phyloP scores from a whole-genome alignment of 1,140 invertebrate species.

The Drosophila orena region DNA sequence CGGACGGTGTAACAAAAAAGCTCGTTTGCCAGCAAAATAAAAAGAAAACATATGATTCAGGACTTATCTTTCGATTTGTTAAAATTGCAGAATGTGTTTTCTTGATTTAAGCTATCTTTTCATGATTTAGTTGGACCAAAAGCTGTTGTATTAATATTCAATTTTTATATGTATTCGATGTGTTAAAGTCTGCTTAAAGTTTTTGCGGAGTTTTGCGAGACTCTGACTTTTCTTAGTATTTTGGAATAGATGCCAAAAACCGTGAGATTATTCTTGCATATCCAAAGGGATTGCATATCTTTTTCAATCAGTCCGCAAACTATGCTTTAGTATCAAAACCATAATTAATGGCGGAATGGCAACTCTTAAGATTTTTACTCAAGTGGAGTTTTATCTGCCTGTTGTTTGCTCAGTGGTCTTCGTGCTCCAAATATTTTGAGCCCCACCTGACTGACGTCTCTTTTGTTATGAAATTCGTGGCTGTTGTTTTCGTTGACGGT shows the following conservation, averaged over 20 bases:
- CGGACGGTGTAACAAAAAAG: slow-evolving; percentile 4
- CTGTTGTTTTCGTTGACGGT: slow-evolving; percentile 2
- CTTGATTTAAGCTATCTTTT: slow-evolving; percentile 8
- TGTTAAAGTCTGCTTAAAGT: no score
- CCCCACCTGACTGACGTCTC: slow-evolving; percentile 10
- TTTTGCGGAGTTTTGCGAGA: no score
- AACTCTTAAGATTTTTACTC: slow-evolving; percentile 29
- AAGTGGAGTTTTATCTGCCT: slow-evolving; percentile 27
- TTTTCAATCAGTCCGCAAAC: slow-evolving; percentile 12
- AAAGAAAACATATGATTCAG: not conserved
- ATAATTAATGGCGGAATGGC: slow-evolving; percentile 54
- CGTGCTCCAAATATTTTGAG: not conserved
- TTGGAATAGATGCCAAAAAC: not conserved
- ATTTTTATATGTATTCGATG: no score
- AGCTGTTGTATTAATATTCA: no score
- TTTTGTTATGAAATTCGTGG: slow-evolving; percentile 25
- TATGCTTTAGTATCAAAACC: slow-evolving; percentile 33
- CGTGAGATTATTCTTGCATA: slow-evolving; percentile 36
- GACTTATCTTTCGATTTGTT: slow-evolving; percentile 4
- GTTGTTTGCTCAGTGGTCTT: slow-evolving; percentile 14
- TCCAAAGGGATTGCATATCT: slow-evolving; percentile 16
- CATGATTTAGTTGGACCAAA: not conserved
- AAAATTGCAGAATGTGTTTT: slow-evolving; percentile 10
- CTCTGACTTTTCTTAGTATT: not conserved
- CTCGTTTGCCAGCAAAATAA: slow-evolving; percentile 5